A percentile compares a stretch with the other conserved stretches of the same genome.
Evolutionary conservation across 1,140 invertebrate genomes (phyloP).

Genomic region (Adoxophyes honmai): DNA sequence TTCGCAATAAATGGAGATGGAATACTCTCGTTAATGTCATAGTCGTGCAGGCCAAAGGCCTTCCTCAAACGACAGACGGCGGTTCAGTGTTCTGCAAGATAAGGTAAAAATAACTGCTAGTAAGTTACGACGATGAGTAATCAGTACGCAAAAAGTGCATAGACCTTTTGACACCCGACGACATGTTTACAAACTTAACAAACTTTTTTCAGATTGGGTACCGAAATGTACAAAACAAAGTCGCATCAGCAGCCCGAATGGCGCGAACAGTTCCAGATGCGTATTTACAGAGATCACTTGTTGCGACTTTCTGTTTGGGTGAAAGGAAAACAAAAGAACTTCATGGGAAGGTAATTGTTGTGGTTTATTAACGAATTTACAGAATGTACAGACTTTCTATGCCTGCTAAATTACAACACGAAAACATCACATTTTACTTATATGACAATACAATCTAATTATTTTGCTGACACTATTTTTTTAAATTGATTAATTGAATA

Average conservation of each 20-base stretch:
- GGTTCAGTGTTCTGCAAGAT: constrained; percentile 94
- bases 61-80: constrained; percentile 91
- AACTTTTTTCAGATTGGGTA: constrained; percentile 39
- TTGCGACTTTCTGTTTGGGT: constrained; percentile 51
- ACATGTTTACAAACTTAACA: too few species aligned
- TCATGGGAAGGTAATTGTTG: constrained; percentile 55
- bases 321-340: constrained; percentile 55
- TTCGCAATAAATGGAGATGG: constrained; percentile 24
- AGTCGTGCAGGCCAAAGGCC: constrained; percentile 93
- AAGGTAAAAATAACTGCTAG: constrained; percentile 77
- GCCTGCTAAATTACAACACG: too few species aligned
- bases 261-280: constrained; percentile 53
- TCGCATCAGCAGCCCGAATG: constrained; percentile 45
- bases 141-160: too few species aligned
- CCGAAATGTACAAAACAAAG: constrained; percentile 53
- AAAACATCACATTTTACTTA: too few species aligned
- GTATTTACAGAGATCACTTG: constrained; percentile 36
- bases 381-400: too few species aligned
- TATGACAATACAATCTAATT: too few species aligned
- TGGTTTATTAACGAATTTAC: not conserved
- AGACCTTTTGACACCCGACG: too few species aligned
- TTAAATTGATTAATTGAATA: too few species aligned
- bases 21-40: constrained; percentile 94
- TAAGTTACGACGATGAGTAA: too few species aligned
- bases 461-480: too few species aligned